Conservation (phyloP, 2,888 invertebrate genomes). For the Agrochola circellaris region DNA sequence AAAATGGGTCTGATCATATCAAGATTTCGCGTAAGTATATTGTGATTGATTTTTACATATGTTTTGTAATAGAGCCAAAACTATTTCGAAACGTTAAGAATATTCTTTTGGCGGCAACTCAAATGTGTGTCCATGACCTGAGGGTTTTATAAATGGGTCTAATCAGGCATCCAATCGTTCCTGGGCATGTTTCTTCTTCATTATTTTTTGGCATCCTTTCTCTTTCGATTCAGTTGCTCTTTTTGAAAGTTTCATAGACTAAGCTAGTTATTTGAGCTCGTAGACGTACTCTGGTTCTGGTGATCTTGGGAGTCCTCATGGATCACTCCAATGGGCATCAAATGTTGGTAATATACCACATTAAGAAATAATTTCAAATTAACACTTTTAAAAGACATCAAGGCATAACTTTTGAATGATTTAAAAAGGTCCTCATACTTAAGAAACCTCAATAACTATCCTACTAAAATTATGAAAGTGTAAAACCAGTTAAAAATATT, state of each 20-base stretch:
- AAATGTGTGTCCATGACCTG: slow-evolving; percentile 82
- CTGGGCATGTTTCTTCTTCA: slow-evolving; percentile 37
- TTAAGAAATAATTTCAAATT: background rate
- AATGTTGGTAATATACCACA: slow-evolving; percentile 40
- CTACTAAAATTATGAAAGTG: background rate
- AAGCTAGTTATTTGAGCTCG: background rate
- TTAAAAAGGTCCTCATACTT: background rate
- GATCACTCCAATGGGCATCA: slow-evolving; percentile 37
- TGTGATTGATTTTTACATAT: slow-evolving; percentile 70
- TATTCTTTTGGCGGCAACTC: slow-evolving; percentile 85
- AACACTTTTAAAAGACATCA: background rate
- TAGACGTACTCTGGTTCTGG: slow-evolving; percentile 14
- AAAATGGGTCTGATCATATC: slow-evolving; percentile 93
- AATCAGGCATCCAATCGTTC: slow-evolving; percentile 33
- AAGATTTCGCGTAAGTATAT: slow-evolving; percentile 92
- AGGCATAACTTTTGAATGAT: slow-evolving; percentile 2
- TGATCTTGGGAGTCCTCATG: slow-evolving; percentile 38
- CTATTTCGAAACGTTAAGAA: slow-evolving; percentile 81
- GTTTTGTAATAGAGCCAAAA: slow-evolving; percentile 84
- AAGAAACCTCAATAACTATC: background rate
- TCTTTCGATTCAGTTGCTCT: slow-evolving; percentile 23
- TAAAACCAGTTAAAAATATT: background rate
- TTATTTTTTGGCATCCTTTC: slow-evolving; percentile 41
- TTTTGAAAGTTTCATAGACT: slow-evolving; percentile 37
- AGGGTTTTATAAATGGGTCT: slow-evolving; percentile 60